Conservation (phyloP, 2,888 invertebrate species). For the Iphiclides podalirius region DNA sequence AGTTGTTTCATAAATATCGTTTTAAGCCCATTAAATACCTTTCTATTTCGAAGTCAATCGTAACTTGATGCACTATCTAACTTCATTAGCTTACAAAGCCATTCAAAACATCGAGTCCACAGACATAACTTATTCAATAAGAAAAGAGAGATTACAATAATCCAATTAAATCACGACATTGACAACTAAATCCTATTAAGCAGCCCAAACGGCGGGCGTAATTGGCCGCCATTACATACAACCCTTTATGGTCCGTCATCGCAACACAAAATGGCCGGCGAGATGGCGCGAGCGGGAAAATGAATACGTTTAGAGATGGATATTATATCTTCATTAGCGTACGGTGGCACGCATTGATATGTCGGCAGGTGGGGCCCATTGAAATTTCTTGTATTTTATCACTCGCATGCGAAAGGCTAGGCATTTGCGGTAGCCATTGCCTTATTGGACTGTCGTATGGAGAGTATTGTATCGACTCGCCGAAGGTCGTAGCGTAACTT, state of each 20-base stretch:
- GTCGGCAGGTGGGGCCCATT: conserved; percentile 70
- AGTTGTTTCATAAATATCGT: not conserved
- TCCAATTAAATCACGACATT: conserved; percentile 71
- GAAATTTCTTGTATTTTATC: conserved; percentile 75
- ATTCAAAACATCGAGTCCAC: conserved; percentile 16
- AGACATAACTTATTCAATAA: conserved; percentile 44
- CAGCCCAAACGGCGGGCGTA: conserved; percentile 59
- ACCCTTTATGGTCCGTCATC: conserved; percentile 69
- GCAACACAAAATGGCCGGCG: conserved; percentile 59
- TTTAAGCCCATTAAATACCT: not conserved
- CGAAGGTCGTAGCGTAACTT: conserved; percentile 2
- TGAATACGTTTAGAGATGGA: conserved; percentile 71
- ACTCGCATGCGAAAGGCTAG: conserved; percentile 47
- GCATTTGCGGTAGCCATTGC: conserved; percentile 45
- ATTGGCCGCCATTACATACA: conserved; percentile 72
- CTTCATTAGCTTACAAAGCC: not conserved
- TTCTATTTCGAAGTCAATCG: not conserved
- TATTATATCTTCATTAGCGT: conserved; percentile 80
- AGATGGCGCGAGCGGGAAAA: conserved; percentile 59
- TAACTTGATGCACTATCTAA: no score
- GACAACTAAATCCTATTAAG: conserved; percentile 76
- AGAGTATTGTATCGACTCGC: conserved; percentile 30
- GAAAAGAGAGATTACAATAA: conserved; percentile 61
- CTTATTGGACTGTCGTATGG: conserved; percentile 47
- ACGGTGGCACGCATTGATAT: conserved; percentile 68